Evolutionary conservation across 2,888 invertebrate genomes (phyloP).

Genomic region (Meloe dianella): DNA sequence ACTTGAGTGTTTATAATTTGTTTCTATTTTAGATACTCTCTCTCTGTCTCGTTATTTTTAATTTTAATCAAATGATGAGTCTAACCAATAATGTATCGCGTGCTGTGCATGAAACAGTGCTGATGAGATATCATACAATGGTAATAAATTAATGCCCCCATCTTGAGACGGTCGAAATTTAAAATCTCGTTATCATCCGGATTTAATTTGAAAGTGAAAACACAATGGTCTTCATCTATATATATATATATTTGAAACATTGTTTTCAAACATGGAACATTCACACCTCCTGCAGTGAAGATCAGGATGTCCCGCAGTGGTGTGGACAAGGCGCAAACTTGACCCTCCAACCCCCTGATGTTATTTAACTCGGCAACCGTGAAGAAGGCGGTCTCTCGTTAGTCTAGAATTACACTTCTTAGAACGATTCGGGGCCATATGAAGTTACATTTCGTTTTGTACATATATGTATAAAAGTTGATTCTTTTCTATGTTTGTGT

Average conservation of each 20-base stretch:
- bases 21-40: slow-evolving; percentile 8
- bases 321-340: slow-evolving; percentile 39
- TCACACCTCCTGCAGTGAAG: slow-evolving; percentile 37
- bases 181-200: slow-evolving; percentile 3
- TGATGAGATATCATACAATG: neutral
- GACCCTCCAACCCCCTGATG: slow-evolving; percentile 36
- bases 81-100: neutral
- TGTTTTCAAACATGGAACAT: slow-evolving; percentile 29
- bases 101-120: neutral
- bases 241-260: slow-evolving; percentile 28
- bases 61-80: neutral
- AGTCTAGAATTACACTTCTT: slow-evolving; percentile 33
- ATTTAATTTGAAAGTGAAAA: slow-evolving; percentile 33
- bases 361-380: slow-evolving; percentile 24
- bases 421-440: slow-evolving; percentile 16
- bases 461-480: neutral
- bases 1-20: neutral
- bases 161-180: slow-evolving; percentile 2
- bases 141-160: neutral
- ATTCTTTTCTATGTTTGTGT: neutral
- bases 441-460: too few relatives aligned
- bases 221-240: slow-evolving; percentile 24
- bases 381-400: slow-evolving; percentile 34
- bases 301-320: slow-evolving; percentile 34
- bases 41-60: neutral